Evolutionary conservation across 2,113 vertebrate genomes (phyloP).

Genomic region (Sylvietta virens): DNA sequence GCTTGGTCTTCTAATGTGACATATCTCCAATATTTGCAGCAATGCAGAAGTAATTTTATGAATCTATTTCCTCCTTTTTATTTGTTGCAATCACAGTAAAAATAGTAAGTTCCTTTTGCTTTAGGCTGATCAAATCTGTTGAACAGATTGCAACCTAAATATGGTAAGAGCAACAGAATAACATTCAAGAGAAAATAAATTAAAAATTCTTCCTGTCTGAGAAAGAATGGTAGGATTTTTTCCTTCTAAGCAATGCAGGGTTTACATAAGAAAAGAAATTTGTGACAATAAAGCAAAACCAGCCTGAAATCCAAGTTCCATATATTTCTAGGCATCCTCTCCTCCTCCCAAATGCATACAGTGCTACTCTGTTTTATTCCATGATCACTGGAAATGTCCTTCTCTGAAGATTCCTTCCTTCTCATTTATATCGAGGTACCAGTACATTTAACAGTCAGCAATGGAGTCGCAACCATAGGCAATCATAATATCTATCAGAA

Average conservation of each 20-base stretch:
- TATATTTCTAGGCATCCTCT: neutral
- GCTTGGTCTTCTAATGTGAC: neutral
- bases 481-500: neutral
- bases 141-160: slow-evolving; percentile 35
- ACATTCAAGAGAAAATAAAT: slow-evolving; percentile 16
- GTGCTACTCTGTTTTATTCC: neutral
- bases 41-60: neutral
- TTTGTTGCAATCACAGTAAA: neutral
- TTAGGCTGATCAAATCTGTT: slow-evolving; percentile 11
- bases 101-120: neutral
- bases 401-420: neutral
- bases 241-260: neutral
- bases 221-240: neutral
- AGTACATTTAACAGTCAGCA: neutral
- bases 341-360: neutral
- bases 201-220: neutral
- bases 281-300: neutral
- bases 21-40: neutral
- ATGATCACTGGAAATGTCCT: neutral
- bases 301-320: neutral
- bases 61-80: neutral
- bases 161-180: slow-evolving; percentile 11
- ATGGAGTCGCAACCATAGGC: neutral
- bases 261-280: neutral
- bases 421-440: neutral